Evolutionary conservation across 2,113 vertebrate genomes (phyloP).

Genomic region (Halichoerus grypus): DNA sequence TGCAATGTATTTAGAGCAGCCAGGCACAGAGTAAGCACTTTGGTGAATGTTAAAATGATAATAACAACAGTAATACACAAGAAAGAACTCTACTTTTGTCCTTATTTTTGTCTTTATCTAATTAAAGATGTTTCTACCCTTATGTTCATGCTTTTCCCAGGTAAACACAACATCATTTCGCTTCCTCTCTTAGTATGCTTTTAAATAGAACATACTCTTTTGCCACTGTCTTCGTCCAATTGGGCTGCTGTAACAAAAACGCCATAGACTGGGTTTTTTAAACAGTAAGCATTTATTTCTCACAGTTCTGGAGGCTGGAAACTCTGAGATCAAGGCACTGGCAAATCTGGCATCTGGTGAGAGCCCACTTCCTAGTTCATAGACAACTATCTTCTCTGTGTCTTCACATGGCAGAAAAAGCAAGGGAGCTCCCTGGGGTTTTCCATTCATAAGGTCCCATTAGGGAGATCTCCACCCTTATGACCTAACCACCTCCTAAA

Average conservation of each 20-base stretch:
- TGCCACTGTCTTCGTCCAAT: not conserved
- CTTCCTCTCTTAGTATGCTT: not conserved
- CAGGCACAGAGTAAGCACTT: conserved; percentile 2
- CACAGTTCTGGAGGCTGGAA: not conserved
- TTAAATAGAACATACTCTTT: conserved; percentile 35
- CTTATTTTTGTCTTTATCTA: conserved; percentile 45
- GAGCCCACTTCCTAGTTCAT: not conserved
- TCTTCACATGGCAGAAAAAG: not conserved
- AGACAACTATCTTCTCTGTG: not conserved
- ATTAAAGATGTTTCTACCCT: conserved; percentile 37
- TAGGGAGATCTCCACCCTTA: not conserved
- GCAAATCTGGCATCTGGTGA: not conserved
- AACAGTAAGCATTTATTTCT: not conserved
- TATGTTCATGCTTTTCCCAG: conserved; percentile 18
- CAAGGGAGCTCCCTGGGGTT: not conserved
- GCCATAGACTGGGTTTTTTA: not conserved
- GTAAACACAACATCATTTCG: not conserved
- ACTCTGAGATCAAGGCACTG: not conserved
- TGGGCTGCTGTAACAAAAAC: not conserved
- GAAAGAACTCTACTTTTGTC: not conserved
- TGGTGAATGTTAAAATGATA: conserved; percentile 32
- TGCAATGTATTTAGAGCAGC: conserved; percentile 17
- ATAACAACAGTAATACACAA: not conserved
- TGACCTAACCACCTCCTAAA: not conserved
- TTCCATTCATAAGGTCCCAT: not conserved